Base-by-base conservation (phyloP, 2,888 invertebrate genomes). In the Scrobipalpa atriplicella region DNA sequence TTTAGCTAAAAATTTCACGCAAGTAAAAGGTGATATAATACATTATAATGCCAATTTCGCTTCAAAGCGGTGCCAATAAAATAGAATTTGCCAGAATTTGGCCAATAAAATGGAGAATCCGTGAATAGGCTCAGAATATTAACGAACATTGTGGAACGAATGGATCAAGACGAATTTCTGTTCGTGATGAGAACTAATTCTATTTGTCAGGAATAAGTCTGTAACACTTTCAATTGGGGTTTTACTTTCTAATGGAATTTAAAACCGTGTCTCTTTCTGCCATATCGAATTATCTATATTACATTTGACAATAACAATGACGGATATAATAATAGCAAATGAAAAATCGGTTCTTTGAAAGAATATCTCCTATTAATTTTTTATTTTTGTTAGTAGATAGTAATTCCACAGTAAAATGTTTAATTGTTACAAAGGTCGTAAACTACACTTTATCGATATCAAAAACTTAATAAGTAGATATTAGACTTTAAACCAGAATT, bases 101-200 rank as follows among this genome's bases (percentile, higher is more conserved):
- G 21, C 54, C 54, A 54, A 54, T 54, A 54, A 54, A 54, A 18
- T 21, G 9, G 10, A 78, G 78, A 64, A 65, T 72, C 73, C 70
- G 73, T n/a, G 70, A 75, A 75, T 80, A 75, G 71, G 71, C 70
- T 72, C 70, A 74, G 63, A 60, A 62, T 62, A 65, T 51, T 36
- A 58, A 65, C 56, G 52, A 19, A 2, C 54, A 18, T 21, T 21
- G 54, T 21, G 0, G 10, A 54, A 43, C 10, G 19, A 54, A 2
- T 54, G 39, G 38, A 58, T 36, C 29, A 36, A 52, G 19, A 21
- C 41, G 62, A 52, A 62, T 66, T 62, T 66, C 54, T 19, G 19
- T 62, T 62, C 62, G 54, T 62, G 62, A 66, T 66, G 62, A 62
- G 41, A 56, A 63, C 66, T 36, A 62, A 66, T 66, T 56, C 9